Base-by-base conservation (phyloP, 2,113 vertebrate species). In the Ovibos moschatus region DNA sequence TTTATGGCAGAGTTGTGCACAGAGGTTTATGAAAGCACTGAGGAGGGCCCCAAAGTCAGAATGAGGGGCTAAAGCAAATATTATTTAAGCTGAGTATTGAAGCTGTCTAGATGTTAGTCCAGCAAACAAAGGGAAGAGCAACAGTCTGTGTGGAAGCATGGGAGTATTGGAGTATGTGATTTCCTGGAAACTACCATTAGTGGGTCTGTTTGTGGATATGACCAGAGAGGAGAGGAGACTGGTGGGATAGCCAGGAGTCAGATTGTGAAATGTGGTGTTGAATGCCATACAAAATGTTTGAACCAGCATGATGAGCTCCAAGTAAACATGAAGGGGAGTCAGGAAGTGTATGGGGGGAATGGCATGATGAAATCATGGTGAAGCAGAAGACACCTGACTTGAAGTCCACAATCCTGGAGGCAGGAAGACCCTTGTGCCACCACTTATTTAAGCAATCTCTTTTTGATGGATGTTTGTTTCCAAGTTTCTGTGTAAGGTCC, bases 401-500 rank as follows among this genome's bases (percentile, higher is more conserved):
- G 50, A 36, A 45, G 45, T 30, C 28, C 45, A 45, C 4, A 7
- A 7, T 19, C 8, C 19, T 13, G 9, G 5, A 85, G 58, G 50
- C 74, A 64, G 4, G n/a, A 93, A 43, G 55, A 5, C 25, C 19
- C 0, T 19, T 27, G 15, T 16, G 3, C 33, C 33, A 2, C 40
- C 53, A 51, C 11, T 87, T n/a, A 11, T 7, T 67, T 78, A 64
- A 43, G 23, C 13, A 12, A 0, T 76, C 30, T 62, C 12, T 28
- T 43, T 67, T 12, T 36, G 17, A 33, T 82, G n/a, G 36, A 27
- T 16, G 21, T 64, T 62, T 43, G 25, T 47, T 94, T 89, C 40
- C 76, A 64, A 43, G 45, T n/a, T 90, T 93, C 78, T 85, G 21
- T 47, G 57, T 91, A 67, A 58, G 50, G 27, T 76, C 95, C 76